Percentiles rank a stretch among this genome's conserved stretches.
These are phyloP conservation scores for Pogonomyrmex barbatus DNA, from an alignment of 1,140 invertebrate genomes.

Conservation along the genomic window DNA sequence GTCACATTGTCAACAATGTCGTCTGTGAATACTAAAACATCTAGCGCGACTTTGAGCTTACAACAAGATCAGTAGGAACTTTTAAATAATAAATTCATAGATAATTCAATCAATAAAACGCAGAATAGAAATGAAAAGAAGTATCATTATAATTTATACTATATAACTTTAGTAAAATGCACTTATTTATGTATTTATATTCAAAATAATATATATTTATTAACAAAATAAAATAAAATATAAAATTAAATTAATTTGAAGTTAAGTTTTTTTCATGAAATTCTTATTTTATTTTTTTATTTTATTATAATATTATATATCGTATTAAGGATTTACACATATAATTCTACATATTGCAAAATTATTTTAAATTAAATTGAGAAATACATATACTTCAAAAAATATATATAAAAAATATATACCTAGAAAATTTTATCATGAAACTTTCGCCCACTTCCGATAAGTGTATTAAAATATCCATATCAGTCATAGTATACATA, in stretches of 20 bases:
- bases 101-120: neutral
- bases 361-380: neutral
- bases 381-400: neutral
- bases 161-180: neutral
- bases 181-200: neutral
- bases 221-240: no score
- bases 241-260: no score
- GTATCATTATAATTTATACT: neutral
- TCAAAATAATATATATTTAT: no score
- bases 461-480: slow-evolving; percentile 16
- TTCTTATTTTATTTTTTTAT: neutral
- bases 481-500: neutral
- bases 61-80: slow-evolving; percentile 7
- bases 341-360: neutral
- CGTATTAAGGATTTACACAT: no score
- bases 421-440: neutral
- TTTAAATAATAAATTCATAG: neutral
- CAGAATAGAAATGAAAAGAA: neutral
- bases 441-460: neutral
- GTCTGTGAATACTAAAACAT: slow-evolving; percentile 58
- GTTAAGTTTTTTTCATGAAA: no score
- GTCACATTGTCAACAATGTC: slow-evolving; percentile 45
- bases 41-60: slow-evolving; percentile 10
- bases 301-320: neutral
- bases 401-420: no score